A percentile compares a stretch with the other conserved stretches of the same genome.
phyloP scores from a whole-genome alignment of 2,113 vertebrate species.

The Tetrax tetrax region DNA sequence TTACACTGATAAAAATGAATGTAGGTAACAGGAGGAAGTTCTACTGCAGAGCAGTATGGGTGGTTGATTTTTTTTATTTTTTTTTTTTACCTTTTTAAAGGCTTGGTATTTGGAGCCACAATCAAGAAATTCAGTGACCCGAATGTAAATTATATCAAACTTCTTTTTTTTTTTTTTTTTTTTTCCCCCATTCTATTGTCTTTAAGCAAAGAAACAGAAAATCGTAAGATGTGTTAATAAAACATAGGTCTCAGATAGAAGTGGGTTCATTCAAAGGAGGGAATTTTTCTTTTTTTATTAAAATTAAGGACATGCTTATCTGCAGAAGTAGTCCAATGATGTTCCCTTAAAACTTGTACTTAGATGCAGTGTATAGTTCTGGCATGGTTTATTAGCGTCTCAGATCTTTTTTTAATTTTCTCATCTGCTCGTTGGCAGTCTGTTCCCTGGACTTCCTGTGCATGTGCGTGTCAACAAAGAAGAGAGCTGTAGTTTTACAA shows the following conservation, averaged over 20 bases:
- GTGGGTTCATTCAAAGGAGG: neutral
- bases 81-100: neutral
- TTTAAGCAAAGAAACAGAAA: neutral
- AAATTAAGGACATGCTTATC: neutral
- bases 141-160: neutral
- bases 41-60: neutral
- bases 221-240: neutral
- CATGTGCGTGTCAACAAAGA: neutral
- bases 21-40: neutral
- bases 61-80: neutral
- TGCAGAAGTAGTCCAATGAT: neutral
- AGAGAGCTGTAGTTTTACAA: neutral
- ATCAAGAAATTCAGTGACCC: neutral
- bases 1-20: neutral
- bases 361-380: neutral
- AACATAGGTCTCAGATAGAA: neutral
- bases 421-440: neutral
- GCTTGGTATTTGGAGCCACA: neutral
- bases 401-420: neutral
- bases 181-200: neutral
- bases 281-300: neutral
- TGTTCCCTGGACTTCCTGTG: slow-evolving; percentile 26
- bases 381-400: neutral
- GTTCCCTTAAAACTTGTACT: neutral
- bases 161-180: neutral